Evolutionary conservation across 2,888 invertebrate genomes (phyloP), one percentile per base, ranked within the genome.

Genomic region (Acanthosepion esculentum): DNA sequence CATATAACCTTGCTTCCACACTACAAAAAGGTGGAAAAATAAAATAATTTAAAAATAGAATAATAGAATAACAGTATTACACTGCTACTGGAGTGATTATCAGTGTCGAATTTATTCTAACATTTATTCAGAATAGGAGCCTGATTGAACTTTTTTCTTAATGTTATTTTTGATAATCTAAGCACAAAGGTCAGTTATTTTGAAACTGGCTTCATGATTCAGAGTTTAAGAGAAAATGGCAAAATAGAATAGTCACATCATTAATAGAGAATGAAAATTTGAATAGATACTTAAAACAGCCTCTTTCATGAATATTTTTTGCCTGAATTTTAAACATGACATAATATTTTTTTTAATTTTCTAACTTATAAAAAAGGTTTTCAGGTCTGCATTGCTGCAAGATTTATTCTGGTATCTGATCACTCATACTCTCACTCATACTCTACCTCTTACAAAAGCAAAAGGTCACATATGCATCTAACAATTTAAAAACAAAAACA

Each of bases 1-100:
- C 78, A 78, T 78, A 78, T 78, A 78, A 78, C 78, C 78, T 78
- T 78, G 78, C 78, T 78, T 78, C 78, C 78, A 78, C 78, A 78
- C 78, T 78, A 78, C 78, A 78, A 78, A 78, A 78, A 78, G 78
- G 78, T 78, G 78, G 78, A 78, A 78, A 59, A 78, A 78, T 78
- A 78, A 78, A 64, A 50, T 50, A 78, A n/a, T 78, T 78, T 78
- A 4, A 78, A 78, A 33, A 78, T 78, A 78, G 78, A 78, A 78
- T n/a, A 15, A n/a, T 78, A 78, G 78, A 78, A 78, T n/a, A 15
- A 15, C n/a, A 78, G 78, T 29, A n/a, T 78, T 3, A 78, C 6
- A 78, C 78, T 78, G 78, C n/a, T 78, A n/a, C n/a, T 29, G 12
- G 8, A n/a, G n/a, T 33, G n/a, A 78, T 78, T 33, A n/a, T 78